Evolutionary conservation across 2,797 vertebrate species (phyloP).

Genomic region (Micrastur ruficollis): DNA sequence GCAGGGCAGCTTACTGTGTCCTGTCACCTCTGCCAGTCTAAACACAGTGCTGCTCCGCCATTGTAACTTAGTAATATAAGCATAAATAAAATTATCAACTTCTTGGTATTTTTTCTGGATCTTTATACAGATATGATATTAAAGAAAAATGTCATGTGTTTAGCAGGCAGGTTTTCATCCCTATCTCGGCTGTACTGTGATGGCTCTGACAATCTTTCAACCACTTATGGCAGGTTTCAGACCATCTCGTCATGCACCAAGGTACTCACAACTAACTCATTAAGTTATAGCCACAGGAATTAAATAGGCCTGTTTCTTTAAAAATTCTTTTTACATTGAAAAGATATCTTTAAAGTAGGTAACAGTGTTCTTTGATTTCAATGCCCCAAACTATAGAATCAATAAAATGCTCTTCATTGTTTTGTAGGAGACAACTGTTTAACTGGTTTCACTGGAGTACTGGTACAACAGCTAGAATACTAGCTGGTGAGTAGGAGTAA

Average conservation of each 20-base stretch:
- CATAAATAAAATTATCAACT: not conserved
- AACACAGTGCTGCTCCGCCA: not conserved
- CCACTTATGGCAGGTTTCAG: slow-evolving; percentile 81
- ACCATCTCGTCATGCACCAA: slow-evolving; percentile 77
- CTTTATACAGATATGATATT: not conserved
- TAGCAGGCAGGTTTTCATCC: slow-evolving; percentile 86
- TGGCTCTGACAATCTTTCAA: slow-evolving; percentile 80
- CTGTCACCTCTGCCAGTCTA: not conserved
- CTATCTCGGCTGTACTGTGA: slow-evolving; percentile 81
- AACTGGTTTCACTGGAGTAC: slow-evolving; percentile 85
- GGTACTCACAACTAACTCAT: slow-evolving; percentile 66
- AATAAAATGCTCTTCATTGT: not conserved
- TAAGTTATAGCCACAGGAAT: not conserved
- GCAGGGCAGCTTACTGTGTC: not conserved
- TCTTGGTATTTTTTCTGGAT: not conserved
- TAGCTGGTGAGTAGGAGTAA: slow-evolving; percentile 79
- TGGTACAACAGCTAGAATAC: slow-evolving; percentile 80
- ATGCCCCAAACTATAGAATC: not conserved
- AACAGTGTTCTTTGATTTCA: not conserved
- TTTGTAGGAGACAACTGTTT: slow-evolving; percentile 82
- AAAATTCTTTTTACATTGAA: not conserved
- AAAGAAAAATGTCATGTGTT: slow-evolving; percentile 22
- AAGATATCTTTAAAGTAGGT: not conserved
- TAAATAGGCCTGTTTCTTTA: not conserved
- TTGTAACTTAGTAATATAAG: not conserved